Evolutionary conservation across 2,888 invertebrate species (phyloP), one percentile per base, ranked within the genome.

Genomic region (Mongoloraphidia duomilia): DNA sequence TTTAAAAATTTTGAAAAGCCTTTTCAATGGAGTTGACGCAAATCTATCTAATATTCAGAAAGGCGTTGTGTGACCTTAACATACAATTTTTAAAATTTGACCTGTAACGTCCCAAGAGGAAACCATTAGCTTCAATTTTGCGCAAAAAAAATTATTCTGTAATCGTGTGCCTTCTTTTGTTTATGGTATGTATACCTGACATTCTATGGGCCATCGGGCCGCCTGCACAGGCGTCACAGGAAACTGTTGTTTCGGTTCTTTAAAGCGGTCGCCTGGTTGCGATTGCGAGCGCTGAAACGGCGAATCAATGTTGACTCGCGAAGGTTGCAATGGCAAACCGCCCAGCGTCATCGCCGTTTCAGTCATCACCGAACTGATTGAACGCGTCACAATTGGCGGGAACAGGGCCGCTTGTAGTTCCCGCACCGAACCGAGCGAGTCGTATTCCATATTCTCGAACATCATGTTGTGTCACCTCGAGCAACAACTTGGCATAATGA

Each of bases 181-280:
- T 26, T 26, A 26, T 17, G 6, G 3, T 26, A 14, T 17, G 40
- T 58, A 69, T 65, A 88, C 89, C 76, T 90, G 88, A 68, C 90
- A 90, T 72, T 90, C 90, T 41, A 86, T 81, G 14, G 90, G 90
- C 89, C 89, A 90, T 65, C 89, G 73, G 50, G 88, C 80, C 59
- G 84, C 82, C 71, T 88, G 88, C 59, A 82, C 80, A 47, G 82
- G 77, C 13, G 34, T 59, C 17, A 60, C 54, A 5, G 60, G 54
- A 66, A 82, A 84, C 50, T 83, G 70, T 62, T 85, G 84, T 55
- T 82, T 71, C 12, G 83, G 80, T 60, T 82, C 82, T 62, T 73
- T 77, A 50, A 82, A 64, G 59, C 79, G 78, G 37, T 80, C 79
- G 60, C 76, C 73, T 10, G 79, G 76, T 12, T 36, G 12, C 17